phyloP scores from a whole-genome alignment of 2,888 invertebrate genomes.

The Myopa testacea region DNA sequence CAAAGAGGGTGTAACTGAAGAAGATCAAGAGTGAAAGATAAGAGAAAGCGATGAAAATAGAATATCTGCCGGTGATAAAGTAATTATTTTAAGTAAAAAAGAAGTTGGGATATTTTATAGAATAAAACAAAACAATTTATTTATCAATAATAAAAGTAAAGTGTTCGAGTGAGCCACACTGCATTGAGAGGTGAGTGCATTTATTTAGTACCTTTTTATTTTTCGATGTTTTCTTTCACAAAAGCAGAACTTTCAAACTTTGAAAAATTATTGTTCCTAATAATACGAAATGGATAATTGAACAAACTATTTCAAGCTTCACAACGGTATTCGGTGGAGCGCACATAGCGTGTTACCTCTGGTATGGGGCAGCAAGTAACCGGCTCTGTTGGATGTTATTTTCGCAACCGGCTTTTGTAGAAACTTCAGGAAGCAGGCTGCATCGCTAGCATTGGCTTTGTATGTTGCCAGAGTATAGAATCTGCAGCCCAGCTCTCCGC shows the following conservation, averaged over 20 bases:
- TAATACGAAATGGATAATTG: background rate
- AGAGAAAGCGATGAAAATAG: conserved; percentile 17
- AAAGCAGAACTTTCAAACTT: too few relatives aligned
- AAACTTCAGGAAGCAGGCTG: conserved; percentile 16
- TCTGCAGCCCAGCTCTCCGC: background rate
- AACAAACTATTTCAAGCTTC: background rate
- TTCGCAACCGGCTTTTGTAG: conserved; percentile 37
- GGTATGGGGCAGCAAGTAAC: background rate
- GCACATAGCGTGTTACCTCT: background rate
- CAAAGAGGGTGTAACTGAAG: conserved; percentile 30
- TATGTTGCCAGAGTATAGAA: conserved; percentile 2
- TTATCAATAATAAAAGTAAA: too few relatives aligned
- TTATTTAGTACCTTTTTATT: background rate
- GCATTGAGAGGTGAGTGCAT: background rate
- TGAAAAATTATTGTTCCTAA: background rate
- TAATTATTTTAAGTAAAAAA: conserved; percentile 5
- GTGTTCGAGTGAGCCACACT: background rate
- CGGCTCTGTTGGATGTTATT: background rate
- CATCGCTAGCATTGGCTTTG: conserved; percentile 27
- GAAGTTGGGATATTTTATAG: background rate
- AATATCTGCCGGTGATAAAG: conserved; percentile 21
- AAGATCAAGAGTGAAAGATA: conserved; percentile 21
- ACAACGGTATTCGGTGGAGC: conserved; percentile 3
- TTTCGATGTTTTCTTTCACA: background rate
- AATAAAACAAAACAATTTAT: background rate